phyloP scores from a whole-genome alignment of 2,888 invertebrate species.

The Cryptocephalus moraei region DNA sequence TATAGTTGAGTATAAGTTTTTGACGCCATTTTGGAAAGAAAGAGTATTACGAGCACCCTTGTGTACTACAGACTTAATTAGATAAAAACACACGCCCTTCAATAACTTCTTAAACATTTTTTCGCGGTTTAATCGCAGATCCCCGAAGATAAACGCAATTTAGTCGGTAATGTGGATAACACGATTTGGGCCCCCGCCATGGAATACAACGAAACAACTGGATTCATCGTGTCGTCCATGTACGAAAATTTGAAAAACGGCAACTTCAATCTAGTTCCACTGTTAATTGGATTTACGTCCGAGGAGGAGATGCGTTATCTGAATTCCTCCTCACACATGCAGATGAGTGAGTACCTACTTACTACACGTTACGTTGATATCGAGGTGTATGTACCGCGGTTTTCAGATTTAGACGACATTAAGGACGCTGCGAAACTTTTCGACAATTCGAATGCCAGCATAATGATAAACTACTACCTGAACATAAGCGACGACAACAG shows the following conservation, averaged over 20 bases:
- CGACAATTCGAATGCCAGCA: background rate
- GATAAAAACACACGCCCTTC: too few species aligned
- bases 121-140: background rate
- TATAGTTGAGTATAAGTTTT: too few species aligned
- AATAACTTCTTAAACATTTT: too few species aligned
- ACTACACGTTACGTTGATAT: too few species aligned
- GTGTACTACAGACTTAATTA: too few species aligned
- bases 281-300: constrained; percentile 3
- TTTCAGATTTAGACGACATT: too few species aligned
- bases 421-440: too few species aligned
- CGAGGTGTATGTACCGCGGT: too few species aligned
- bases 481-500: constrained; percentile 2
- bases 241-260: constrained; percentile 2
- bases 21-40: too few species aligned
- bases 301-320: constrained; percentile 3
- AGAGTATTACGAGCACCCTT: too few species aligned
- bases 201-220: background rate
- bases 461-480: constrained; percentile 4
- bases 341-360: too few species aligned
- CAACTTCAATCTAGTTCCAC: background rate
- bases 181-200: constrained; percentile 5
- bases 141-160: constrained; percentile 1
- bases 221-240: constrained; percentile 3
- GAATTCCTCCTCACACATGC: too few species aligned
- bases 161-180: constrained; percentile 5